Base-by-base conservation (phyloP, 2,113 vertebrate genomes). In the Equus przewalskii region DNA sequence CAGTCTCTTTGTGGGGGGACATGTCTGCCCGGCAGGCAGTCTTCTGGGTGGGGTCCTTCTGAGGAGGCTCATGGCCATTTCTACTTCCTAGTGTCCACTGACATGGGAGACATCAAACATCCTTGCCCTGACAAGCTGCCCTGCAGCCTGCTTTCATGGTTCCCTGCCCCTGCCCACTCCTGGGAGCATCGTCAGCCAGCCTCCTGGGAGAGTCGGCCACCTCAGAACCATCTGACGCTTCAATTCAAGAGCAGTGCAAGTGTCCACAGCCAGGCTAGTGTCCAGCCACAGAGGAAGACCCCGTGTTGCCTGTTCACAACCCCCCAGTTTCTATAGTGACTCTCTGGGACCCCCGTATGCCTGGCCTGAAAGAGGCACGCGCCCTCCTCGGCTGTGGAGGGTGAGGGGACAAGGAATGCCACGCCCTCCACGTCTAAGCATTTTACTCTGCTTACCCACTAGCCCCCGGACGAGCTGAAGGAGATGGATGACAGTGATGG, bases 171-270 rank as follows among this genome's bases (percentile, higher is more conserved):
- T 56, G 24, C 33, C 33, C 73, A 12, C 12, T 2, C 1, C 10
- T 0, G 18, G 26, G 19, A 33, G 28, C 8, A 11, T n/a, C 8
- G 4, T 72, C 21, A 46, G 24, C 13, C 0, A 12, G 62, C 41
- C 26, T 28, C 16, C n/a, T 12, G 30, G 11, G 26, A 28, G 5
- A 49, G 10, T 49, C 0, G 0, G n/a, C 30, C 1, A 1, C n/a
- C 82, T 54, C 7, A 14, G 62, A 87, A 14, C 69, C 51, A 22
- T 3, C 7, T 30, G 24, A 26, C 10, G 7, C 60, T 26, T 54
- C 30, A 4, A 28, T 22, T 30, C 26, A 83, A 60, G 51, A 69
- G 30, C n/a, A 41, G n/a, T 33, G 28, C 7, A 16, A 19, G 11
- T 18, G 41, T 44, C 86, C 19, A 18, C 1, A 0, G 64, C 5